Conservation (phyloP, 2,888 invertebrate genomes). For the Orthosia cruda region DNA sequence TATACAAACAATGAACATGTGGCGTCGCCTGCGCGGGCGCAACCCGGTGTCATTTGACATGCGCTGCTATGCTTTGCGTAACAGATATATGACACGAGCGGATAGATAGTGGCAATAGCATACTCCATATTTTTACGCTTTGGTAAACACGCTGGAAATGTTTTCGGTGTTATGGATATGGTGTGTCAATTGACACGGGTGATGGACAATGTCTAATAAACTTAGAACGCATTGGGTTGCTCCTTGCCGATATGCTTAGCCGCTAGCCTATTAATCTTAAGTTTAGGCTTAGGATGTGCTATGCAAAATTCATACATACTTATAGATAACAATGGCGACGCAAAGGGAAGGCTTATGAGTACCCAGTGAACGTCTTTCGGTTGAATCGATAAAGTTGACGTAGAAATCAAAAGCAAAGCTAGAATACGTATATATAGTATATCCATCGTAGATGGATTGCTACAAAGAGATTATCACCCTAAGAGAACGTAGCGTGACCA, state of each 20-base stretch:
- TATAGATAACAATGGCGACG: no score
- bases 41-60: conserved; percentile 70
- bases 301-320: no score
- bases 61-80: conserved; percentile 71
- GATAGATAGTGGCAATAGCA: conserved; percentile 41
- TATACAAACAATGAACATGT: conserved; percentile 82
- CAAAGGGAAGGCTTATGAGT: no score
- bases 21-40: conserved; percentile 69
- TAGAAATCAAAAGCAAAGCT: no score
- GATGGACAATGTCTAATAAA: conserved; percentile 3
- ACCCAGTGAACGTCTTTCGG: no score
- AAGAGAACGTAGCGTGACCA: background rate
- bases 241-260: background rate
- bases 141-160: conserved; percentile 40
- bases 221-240: background rate
- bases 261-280: no score
- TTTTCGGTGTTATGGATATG: conserved; percentile 19
- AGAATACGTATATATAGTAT: background rate
- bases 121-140: conserved; percentile 49
- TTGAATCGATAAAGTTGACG: no score
- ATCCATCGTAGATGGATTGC: no score
- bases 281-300: background rate
- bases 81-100: conserved; percentile 71
- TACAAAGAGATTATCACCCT: background rate
- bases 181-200: conserved; percentile 13